Evolutionary conservation across 1,140 invertebrate species (phyloP).

Genomic region (Rhopalosiphum padi): DNA sequence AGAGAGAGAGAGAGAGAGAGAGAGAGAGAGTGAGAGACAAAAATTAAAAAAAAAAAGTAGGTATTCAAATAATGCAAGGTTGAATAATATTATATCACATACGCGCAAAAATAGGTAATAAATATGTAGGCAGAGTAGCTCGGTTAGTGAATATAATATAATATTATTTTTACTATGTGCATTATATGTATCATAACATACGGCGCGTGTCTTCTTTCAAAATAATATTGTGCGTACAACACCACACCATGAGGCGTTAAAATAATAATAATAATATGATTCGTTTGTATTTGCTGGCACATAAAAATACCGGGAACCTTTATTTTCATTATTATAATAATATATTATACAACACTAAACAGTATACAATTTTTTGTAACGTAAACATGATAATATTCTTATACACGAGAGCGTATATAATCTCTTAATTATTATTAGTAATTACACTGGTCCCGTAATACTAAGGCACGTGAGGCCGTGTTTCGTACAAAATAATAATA

Average conservation of each 20-base stretch:
- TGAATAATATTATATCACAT: neutral
- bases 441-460: conserved; percentile 57
- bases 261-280: conserved; percentile 19
- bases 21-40: neutral
- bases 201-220: neutral
- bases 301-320: conserved; percentile 53
- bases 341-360: conserved; percentile 41
- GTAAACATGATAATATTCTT: neutral
- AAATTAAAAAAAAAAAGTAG: neutral
- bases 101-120: neutral
- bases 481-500: conserved; percentile 51
- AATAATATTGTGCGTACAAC: neutral
- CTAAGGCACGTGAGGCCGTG: conserved; percentile 49
- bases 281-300: conserved; percentile 27
- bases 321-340: conserved; percentile 48
- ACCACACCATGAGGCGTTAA: neutral
- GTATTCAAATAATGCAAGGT: neutral
- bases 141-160: neutral
- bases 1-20: neutral
- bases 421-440: conserved; percentile 47
- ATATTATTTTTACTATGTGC: neutral
- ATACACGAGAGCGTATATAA: conserved; percentile 13
- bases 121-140: neutral
- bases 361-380: conserved; percentile 22
- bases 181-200: conserved; percentile 12